These are phyloP conservation scores for Serranochromis macrocephalus DNA, from an alignment of 2,113 vertebrate genomes.

Conservation along the genomic window DNA sequence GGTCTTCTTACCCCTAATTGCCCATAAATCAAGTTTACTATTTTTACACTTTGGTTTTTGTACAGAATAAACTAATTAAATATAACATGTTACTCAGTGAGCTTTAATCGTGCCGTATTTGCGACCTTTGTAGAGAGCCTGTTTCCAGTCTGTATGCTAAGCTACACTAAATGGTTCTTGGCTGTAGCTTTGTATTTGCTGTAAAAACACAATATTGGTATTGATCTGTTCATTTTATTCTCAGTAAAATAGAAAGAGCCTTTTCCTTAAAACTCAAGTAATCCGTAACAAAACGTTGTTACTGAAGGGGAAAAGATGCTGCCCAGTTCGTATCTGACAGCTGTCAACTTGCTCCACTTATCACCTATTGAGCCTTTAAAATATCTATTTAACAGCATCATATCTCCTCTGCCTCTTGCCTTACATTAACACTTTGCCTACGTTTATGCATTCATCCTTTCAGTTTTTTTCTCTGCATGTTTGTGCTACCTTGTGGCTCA, in stretches of 20 bases:
- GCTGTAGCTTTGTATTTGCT: background rate
- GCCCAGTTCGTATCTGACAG: background rate
- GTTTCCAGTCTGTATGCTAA: background rate
- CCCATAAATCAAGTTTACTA: background rate
- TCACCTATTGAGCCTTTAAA: background rate
- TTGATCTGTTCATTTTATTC: background rate
- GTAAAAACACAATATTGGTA: background rate
- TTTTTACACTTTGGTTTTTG: background rate
- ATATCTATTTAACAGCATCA: background rate
- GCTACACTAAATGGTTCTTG: background rate
- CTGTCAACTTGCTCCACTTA: background rate
- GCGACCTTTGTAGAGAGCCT: background rate
- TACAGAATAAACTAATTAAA: background rate
- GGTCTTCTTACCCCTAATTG: background rate
- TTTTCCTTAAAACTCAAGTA: background rate
- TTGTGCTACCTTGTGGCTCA: background rate
- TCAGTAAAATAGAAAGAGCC: background rate
- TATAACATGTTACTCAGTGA: background rate
- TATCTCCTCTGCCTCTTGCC: constrained; percentile 47
- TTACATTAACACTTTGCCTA: constrained; percentile 43
- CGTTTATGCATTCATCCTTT: background rate
- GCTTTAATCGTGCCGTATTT: background rate
- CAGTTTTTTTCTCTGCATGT: constrained; percentile 38
- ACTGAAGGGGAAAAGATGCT: background rate
- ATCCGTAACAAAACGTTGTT: background rate